A percentile compares a stretch with the other conserved stretches of the same genome.
phyloP scores from a whole-genome alignment of 2,113 vertebrate species.

The Tursiops truncatus region DNA sequence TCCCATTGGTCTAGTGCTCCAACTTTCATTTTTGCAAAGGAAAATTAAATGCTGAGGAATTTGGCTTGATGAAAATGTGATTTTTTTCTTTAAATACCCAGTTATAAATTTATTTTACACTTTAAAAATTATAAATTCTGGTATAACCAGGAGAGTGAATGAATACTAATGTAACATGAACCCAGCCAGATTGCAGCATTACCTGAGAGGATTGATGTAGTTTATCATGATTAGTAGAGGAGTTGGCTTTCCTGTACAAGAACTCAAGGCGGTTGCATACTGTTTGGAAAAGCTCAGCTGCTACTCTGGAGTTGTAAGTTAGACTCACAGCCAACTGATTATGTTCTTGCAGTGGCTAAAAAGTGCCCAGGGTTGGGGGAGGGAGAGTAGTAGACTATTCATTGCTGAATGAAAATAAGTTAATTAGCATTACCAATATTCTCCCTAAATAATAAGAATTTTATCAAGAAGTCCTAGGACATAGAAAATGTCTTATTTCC shows the following conservation, averaged over 20 bases:
- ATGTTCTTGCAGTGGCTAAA: neutral
- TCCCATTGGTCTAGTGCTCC: neutral
- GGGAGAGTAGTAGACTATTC: neutral
- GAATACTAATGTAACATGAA: neutral
- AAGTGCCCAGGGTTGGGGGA: neutral
- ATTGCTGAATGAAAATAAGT: constrained; percentile 8
- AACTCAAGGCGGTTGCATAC: neutral
- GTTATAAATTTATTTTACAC: neutral
- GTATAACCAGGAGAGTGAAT: neutral
- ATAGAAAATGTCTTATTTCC: neutral
- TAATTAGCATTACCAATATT: neutral
- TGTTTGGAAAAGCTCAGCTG: neutral
- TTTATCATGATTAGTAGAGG: neutral
- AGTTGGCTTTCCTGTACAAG: neutral
- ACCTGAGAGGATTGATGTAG: neutral
- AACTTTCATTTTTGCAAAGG: neutral
- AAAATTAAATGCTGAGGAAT: constrained; percentile 39
- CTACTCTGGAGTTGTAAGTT: neutral
- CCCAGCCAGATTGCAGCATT: neutral
- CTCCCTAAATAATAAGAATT: constrained; percentile 26
- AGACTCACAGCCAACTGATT: neutral
- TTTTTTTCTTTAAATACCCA: neutral
- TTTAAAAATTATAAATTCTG: neutral
- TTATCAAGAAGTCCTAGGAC: neutral
- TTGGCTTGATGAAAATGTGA: neutral